phyloP scores from a whole-genome alignment of 2,888 invertebrate genomes.

The Cryptocephalus moraei region DNA sequence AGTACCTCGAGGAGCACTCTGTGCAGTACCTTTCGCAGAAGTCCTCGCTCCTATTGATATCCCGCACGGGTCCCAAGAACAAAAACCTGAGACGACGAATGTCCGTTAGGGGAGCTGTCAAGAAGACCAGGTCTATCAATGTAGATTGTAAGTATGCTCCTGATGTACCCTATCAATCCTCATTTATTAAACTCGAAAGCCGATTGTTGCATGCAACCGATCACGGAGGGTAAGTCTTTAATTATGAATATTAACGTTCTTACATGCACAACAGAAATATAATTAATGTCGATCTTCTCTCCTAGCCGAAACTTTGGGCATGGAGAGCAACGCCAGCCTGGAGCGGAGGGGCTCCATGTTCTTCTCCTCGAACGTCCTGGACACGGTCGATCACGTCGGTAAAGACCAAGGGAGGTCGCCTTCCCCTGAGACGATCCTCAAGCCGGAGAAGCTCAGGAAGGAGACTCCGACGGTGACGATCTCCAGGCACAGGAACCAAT shows the following conservation, averaged over 20 bases:
- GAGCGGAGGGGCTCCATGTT: slow-evolving; percentile 49
- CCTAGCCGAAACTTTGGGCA: slow-evolving; percentile 67
- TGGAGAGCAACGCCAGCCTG: slow-evolving; percentile 50
- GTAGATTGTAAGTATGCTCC: slow-evolving; percentile 62
- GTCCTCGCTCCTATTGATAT: slow-evolving; percentile 51
- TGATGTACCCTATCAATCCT: too few relatives aligned
- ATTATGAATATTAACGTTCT: neutral
- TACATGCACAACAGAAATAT: neutral
- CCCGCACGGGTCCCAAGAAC: slow-evolving; percentile 43
- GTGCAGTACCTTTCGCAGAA: slow-evolving; percentile 70
- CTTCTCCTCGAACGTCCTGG: slow-evolving; percentile 34
- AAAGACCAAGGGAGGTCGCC: slow-evolving; percentile 29
- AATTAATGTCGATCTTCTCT: slow-evolving; percentile 1
- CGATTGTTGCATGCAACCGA: too few relatives aligned
- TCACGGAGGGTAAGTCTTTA: slow-evolving; percentile 1
- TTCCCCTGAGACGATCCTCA: slow-evolving; percentile 38
- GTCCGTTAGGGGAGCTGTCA: slow-evolving; percentile 88
- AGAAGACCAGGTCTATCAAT: slow-evolving; percentile 87
- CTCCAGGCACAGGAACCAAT: slow-evolving; percentile 34
- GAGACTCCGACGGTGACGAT: slow-evolving; percentile 28
- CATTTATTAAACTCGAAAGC: too few relatives aligned
- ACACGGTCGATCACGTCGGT: slow-evolving; percentile 31
- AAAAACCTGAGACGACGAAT: slow-evolving; percentile 55
- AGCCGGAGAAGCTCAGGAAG: slow-evolving; percentile 10
- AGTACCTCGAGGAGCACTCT: slow-evolving; percentile 77